Evolutionary conservation across 2,113 vertebrate species (phyloP).

Genomic region (Gopherus evgoodei): DNA sequence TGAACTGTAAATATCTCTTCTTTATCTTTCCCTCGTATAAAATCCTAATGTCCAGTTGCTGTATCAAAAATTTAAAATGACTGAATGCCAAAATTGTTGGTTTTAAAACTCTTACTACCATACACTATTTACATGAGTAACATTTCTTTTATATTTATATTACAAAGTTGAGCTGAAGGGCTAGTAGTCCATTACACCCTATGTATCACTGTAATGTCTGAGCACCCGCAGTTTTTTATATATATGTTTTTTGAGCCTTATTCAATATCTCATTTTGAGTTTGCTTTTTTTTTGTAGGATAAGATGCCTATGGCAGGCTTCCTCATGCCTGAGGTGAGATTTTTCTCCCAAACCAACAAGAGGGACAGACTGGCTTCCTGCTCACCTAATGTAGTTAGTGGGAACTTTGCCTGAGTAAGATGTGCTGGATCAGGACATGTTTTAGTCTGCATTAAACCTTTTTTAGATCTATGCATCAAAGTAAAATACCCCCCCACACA

Average conservation of each 20-base stretch:
- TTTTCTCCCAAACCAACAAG: conserved; percentile 1
- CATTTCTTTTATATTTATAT: not conserved
- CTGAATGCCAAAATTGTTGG: not conserved
- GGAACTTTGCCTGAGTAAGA: conserved; percentile 11
- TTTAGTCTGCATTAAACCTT: not conserved
- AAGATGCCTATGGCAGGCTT: not conserved
- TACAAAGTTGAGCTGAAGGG: not conserved
- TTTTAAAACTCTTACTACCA: not conserved
- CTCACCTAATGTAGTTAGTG: conserved; percentile 24
- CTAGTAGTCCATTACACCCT: not conserved
- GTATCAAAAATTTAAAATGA: not conserved
- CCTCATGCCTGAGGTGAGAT: not conserved
- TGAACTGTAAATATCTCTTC: not conserved
- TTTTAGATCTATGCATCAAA: not conserved
- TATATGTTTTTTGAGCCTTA: not conserved
- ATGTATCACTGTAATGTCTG: not conserved
- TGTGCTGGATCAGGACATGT: not conserved
- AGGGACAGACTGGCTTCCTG: conserved; percentile 27
- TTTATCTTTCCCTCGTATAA: not conserved
- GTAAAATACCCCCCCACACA: not conserved
- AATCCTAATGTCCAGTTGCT: not conserved
- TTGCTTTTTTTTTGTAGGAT: conserved; percentile 8
- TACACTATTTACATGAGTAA: not conserved
- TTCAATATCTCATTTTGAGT: not conserved
- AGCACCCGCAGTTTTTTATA: not conserved